Percentiles rank a stretch among this genome's conserved stretches.
These are phyloP conservation scores for Engraulis encrasicolus DNA, from an alignment of 2,113 vertebrate genomes.

Conservation along the genomic window DNA sequence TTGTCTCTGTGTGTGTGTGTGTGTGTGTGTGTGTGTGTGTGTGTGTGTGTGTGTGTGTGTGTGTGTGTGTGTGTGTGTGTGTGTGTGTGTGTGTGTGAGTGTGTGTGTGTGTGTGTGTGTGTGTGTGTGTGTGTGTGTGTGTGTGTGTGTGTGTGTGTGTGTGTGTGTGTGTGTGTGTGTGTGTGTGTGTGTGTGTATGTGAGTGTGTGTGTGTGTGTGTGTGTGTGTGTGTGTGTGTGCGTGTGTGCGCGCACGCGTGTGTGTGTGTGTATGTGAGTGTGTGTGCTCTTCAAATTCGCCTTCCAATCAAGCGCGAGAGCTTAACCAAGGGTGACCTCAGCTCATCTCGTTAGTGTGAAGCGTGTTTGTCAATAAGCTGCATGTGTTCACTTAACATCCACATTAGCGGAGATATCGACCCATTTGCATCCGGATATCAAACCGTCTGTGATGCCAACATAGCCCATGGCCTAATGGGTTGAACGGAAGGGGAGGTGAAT, in stretches of 20 bases:
- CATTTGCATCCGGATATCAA: slow-evolving; percentile 57
- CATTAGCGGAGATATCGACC: slow-evolving; percentile 65
- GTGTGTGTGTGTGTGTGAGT: neutral
- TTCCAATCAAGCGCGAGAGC: neutral
- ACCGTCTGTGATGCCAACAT: slow-evolving; percentile 57
- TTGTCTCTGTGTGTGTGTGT: neutral
- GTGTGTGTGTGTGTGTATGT: neutral
- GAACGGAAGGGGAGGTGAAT: neutral
- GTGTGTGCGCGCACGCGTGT: neutral
- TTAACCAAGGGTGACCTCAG: neutral
- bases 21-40: neutral
- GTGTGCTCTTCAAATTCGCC: neutral
- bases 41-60: neutral
- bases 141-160: neutral
- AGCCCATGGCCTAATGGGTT: slow-evolving; percentile 38
- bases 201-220: too few relatives aligned
- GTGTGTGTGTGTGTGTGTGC: neutral
- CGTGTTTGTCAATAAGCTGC: slow-evolving; percentile 57
- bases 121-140: neutral
- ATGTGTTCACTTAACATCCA: slow-evolving; percentile 63
- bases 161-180: neutral
- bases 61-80: neutral
- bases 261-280: neutral
- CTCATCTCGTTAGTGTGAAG: slow-evolving; percentile 47
- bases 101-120: neutral